phyloP scores from a whole-genome alignment of 1,140 invertebrate genomes.

The Argopecten irradians region DNA sequence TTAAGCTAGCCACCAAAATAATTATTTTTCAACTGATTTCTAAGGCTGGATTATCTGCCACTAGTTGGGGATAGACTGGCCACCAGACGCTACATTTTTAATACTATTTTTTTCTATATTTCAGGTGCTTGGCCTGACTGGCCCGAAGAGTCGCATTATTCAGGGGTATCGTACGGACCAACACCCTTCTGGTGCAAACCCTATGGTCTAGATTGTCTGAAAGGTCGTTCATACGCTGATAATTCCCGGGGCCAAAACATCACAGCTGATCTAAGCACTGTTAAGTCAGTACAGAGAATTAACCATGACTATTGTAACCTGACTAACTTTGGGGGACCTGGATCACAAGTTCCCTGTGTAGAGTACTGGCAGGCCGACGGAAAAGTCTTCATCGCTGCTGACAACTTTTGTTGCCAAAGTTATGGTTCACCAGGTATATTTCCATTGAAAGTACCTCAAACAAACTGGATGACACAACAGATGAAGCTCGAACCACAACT shows the following conservation, averaged over 20 bases:
- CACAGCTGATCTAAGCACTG: background rate
- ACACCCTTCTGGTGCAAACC: conserved; percentile 2
- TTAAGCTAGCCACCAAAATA: no score
- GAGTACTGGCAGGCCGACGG: background rate
- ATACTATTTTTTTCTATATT: background rate
- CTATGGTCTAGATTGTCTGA: background rate
- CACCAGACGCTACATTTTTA: no score
- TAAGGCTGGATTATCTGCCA: no score
- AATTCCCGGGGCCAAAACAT: background rate
- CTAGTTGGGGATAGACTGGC: no score
- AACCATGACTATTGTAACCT: background rate
- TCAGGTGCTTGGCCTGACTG: background rate
- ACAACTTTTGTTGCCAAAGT: conserved; percentile 21
- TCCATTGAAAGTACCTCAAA: background rate
- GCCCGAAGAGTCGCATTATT: background rate
- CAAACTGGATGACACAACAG: background rate
- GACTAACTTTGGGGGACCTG: background rate
- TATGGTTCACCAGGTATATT: background rate
- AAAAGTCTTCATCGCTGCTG: background rate
- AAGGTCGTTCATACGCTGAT: background rate
- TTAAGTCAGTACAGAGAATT: background rate
- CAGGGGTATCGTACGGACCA: background rate
- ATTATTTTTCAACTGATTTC: no score
- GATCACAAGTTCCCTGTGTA: background rate
- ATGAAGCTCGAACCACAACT: background rate